Base-by-base conservation (phyloP, 2,888 invertebrate genomes). In the Microplitis deprimator region DNA sequence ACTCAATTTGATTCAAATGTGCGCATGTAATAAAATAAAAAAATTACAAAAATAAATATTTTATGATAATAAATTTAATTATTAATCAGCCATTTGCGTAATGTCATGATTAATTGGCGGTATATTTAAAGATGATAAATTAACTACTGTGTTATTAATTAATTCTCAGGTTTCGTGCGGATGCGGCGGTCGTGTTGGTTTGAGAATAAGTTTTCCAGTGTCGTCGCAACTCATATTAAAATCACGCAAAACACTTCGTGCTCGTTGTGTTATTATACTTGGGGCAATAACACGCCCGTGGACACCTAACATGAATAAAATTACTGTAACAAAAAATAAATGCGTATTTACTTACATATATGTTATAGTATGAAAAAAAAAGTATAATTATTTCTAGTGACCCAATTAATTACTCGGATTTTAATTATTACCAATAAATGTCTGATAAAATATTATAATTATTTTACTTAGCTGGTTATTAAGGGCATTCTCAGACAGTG, bases 191-290 rank as follows among this genome's bases (percentile, higher is more conserved):
- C 89, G 84, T 38, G 89, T 88, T 1, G 98, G 98, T 89, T 97
- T 97, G 59, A 98, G 91, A 85, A 98, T 98, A 70, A 98, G 92
- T 91, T 98, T 98, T 77, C 98, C 98, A 41, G 97, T 97, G 88
- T 98, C 98, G 88, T 98, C 98, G 90, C 98, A 98, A 38, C 97
- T 97, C 98, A 98, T 98, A 90, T 98, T 98, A 90, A 98, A 98
- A 90, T 98, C 98, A 65, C 95, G 94, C 74, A 98, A 92, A 1
- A 98, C 98, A 72, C 94, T 94, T 78, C 98, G 92, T 67, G 97
- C 97, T 81, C 98, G 92, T 0, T 97, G 95, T 0, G 98, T 97
- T 84, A 98, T 97, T 81, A 98, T 98, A 83, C 97, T 97, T 0
- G 98, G 98, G 5, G 98, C 98, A 81, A 99, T 97, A 10, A 99